Conservation (phyloP, 2,113 vertebrate genomes). For the Empidonax alnorum region DNA sequence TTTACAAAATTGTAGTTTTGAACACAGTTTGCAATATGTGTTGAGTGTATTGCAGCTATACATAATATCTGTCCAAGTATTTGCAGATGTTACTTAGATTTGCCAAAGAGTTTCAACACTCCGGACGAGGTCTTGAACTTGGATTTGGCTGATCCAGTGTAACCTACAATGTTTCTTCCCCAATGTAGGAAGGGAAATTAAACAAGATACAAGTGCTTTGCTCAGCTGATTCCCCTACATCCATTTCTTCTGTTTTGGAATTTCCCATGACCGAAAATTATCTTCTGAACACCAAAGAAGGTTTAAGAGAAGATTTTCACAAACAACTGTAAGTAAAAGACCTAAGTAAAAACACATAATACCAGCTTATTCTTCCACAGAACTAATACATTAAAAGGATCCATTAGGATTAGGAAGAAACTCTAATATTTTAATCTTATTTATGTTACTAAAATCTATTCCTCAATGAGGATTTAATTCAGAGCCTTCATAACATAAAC, state of each 20-base stretch:
- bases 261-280: not conserved
- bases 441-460: not conserved
- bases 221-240: not conserved
- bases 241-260: not conserved
- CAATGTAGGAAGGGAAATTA: not conserved
- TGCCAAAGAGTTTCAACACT: constrained; percentile 51
- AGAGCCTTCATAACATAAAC: not conserved
- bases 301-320: not conserved
- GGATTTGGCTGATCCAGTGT: not conserved
- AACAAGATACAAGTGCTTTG: not conserved
- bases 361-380: not conserved
- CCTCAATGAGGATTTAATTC: not conserved
- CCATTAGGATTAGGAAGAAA: not conserved
- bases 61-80: not conserved
- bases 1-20: not conserved
- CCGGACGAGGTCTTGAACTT: constrained; percentile 45
- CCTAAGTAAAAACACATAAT: not conserved
- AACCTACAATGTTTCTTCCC: not conserved
- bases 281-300: not conserved
- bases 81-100: constrained; percentile 45
- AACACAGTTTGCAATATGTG: not conserved
- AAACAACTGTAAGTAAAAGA: not conserved
- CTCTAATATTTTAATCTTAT: not conserved
- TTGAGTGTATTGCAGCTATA: not conserved
- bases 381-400: not conserved